Conservation (phyloP, 2,113 vertebrate genomes). For the Propithecus coquereli region DNA sequence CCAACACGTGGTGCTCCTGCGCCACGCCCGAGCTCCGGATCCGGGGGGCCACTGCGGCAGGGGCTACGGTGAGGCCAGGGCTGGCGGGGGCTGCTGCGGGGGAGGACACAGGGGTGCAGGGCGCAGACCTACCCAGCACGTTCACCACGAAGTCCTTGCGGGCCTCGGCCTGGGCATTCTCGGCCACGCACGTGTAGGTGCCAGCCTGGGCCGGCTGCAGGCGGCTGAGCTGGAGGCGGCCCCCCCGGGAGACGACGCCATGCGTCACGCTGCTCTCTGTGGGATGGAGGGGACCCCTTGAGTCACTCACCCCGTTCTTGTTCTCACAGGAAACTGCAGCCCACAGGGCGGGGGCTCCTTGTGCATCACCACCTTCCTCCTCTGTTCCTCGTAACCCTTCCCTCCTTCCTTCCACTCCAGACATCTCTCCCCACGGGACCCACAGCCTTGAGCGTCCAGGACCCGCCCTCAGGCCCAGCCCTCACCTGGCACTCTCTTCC, state of each 20-base stretch:
- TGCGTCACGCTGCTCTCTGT: slow-evolving; percentile 77
- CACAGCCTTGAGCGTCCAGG: neutral
- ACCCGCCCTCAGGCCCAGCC: neutral
- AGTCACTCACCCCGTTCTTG: accelerated
- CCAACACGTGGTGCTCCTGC: slow-evolving; percentile 83
- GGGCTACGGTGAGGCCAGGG: neutral
- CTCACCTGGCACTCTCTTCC: neutral
- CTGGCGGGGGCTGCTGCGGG: accelerated
- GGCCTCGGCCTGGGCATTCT: slow-evolving; percentile 75
- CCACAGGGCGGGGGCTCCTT: neutral
- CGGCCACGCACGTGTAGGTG: slow-evolving; percentile 87
- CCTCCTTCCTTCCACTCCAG: neutral
- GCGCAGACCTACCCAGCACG: slow-evolving; percentile 83
- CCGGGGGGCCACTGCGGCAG: slow-evolving; percentile 83
- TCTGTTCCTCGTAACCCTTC: neutral
- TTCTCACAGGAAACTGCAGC: neutral
- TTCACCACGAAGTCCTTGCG: slow-evolving; percentile 87
- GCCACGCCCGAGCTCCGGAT: slow-evolving; percentile 80
- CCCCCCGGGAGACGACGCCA: slow-evolving; percentile 83
- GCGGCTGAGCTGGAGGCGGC: slow-evolving; percentile 88
- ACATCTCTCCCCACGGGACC: neutral
- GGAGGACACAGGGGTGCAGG: accelerated
- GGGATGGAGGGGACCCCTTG: accelerated
- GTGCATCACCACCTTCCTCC: accelerated
- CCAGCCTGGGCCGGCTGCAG: slow-evolving; percentile 89